Evolutionary conservation across 1,140 invertebrate genomes (phyloP), one percentile per base, ranked within the genome.

Genomic region (Vollenhovia emeryi): DNA sequence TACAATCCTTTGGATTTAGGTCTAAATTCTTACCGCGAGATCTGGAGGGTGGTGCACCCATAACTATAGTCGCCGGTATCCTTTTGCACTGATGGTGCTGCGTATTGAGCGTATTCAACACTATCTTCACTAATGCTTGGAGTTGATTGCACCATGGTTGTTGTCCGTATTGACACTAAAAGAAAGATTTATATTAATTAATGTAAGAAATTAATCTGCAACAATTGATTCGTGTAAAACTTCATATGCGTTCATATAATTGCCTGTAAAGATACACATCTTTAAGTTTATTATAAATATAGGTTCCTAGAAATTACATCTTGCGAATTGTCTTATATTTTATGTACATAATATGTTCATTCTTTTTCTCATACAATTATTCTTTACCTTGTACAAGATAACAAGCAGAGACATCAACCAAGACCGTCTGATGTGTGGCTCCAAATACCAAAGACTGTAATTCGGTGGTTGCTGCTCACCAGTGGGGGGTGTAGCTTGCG

Each of bases 391-490:
- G 92, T 99, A 99, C 0, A 99, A 95, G 85, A 99, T 97, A 13
- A 99, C 98, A n/a, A 99, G 96, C 21, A 99, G 92, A 27, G 98
- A 96, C 95, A 98, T 97, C 21, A 99, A 96, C 99, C 99, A 99
- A 83, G 97, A 97, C 74, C 98, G 96, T 24, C 99, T 96, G 3
- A 97, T 96, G 92, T 98, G 97, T 7, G 97, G 96, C 91, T 98
- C 98, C 71, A 99, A 94, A 90, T 97, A 96, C 98, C 98, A 99
- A 9, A 99, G 95, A 30, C 98, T 98, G 93, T 98, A 99, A 66
- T 95, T 96, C 18, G 96, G 97, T 64, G 95, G 94, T 89, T 95
- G 95, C 91, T 95, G 95, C 13, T 50, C 48, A 86, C 96, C 95
- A 24, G 94, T 93, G 9, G 93, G 92, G 43, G 93, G 93, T 27